Conservation (phyloP, 1,140 invertebrate genomes). For the Temnothorax longispinosus region DNA sequence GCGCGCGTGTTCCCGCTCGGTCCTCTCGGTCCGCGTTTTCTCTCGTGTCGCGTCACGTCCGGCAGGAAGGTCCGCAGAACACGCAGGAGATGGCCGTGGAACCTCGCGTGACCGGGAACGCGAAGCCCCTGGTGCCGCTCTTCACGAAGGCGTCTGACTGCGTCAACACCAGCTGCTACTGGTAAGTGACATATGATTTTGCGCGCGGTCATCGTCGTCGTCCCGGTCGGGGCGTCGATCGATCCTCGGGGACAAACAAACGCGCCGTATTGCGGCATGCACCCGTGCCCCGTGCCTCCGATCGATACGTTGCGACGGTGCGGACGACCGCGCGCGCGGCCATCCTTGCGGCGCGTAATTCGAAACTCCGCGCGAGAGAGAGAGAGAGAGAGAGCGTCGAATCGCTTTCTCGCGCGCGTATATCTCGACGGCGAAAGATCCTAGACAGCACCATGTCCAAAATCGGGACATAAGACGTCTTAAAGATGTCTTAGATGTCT, state of each 20-base stretch:
- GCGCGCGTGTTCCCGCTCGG: neutral
- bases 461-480: too few relatives aligned
- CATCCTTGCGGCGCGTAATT: conserved; percentile 28
- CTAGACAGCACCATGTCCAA: too few relatives aligned
- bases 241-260: conserved; percentile 64
- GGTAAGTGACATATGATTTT: conserved; percentile 79
- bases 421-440: too few relatives aligned
- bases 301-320: conserved; percentile 71
- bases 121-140: conserved; percentile 83
- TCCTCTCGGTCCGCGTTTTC: neutral
- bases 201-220: neutral
- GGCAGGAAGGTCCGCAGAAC: conserved; percentile 31
- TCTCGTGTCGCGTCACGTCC: neutral
- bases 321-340: conserved; percentile 35
- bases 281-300: conserved; percentile 18
- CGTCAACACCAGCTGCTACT: conserved; percentile 86
- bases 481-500: too few relatives aligned
- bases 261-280: conserved; percentile 72
- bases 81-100: conserved; percentile 76
- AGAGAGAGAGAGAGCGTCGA: too few relatives aligned
- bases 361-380: neutral
- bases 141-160: conserved; percentile 85
- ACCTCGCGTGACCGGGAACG: conserved; percentile 79
- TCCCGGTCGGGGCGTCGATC: conserved; percentile 25
- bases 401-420: too few relatives aligned